These are phyloP conservation scores for Antedon mediterranea DNA, from an alignment of 53 echinoderm and acorn worm species.

Conservation along the genomic window DNA sequence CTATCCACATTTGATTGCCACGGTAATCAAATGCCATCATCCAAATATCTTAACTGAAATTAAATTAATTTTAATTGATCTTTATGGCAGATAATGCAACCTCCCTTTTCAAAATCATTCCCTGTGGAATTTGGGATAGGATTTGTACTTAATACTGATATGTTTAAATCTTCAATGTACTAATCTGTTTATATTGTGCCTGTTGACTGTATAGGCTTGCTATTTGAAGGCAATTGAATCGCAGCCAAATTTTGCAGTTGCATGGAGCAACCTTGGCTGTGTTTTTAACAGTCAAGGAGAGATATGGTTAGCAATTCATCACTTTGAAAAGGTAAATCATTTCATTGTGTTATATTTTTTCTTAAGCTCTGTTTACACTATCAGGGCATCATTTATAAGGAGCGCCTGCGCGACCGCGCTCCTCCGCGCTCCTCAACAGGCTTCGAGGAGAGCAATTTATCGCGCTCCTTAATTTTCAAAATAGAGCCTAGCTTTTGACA, in stretches of 20 bases:
- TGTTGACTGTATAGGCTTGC: slow-evolving; percentile 50
- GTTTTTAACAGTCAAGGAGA: slow-evolving; percentile 97
- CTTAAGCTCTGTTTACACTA: no score
- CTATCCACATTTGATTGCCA: neutral
- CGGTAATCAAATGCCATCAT: neutral
- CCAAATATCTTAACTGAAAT: no score
- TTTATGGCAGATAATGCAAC: neutral
- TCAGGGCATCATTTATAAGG: no score
- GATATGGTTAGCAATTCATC: slow-evolving; percentile 96
- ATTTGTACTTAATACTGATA: neutral
- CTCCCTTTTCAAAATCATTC: neutral
- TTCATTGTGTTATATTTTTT: no score
- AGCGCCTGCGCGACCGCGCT: no score
- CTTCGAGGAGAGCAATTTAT: no score
- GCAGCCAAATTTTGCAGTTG: slow-evolving; percentile 97
- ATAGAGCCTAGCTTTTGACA: no score
- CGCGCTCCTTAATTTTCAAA: no score
- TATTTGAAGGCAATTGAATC: slow-evolving; percentile 97
- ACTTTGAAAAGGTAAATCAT: slow-evolving; percentile 78
- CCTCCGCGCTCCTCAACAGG: no score
- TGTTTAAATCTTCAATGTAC: slow-evolving; percentile 5
- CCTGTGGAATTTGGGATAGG: neutral
- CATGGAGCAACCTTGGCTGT: slow-evolving; percentile 97
- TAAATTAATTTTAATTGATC: neutral
- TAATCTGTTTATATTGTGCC: neutral